Base-by-base conservation (phyloP, 2,888 invertebrate genomes). In the Plemyria rubiginata region DNA sequence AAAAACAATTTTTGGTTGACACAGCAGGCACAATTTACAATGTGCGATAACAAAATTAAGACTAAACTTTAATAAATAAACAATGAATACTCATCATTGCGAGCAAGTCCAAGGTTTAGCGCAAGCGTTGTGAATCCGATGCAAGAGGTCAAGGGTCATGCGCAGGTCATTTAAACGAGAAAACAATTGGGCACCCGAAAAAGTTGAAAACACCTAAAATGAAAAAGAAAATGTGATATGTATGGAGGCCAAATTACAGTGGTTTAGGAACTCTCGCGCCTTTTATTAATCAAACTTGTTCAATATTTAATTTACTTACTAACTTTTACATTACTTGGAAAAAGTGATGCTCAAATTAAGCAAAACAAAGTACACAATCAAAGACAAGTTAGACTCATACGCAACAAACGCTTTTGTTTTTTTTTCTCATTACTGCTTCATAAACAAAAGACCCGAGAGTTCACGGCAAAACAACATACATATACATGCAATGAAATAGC, bases 121-220 rank as follows among this genome's bases (percentile, higher is more conserved):
- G 76, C 75, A 90, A 89, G 91, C 89, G 84, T 86, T 67, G 81
- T 82, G 84, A 78, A 82, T 87, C 88, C 90, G 80, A 74, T 75
- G 84, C 78, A 81, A 83, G 77, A 77, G 61, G 57, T 62, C 68
- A 65, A 70, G 62, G 74, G 73, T 83, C 91, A 90, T 90, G 90
- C 87, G 85, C 84, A 84, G 79, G 84, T 92, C 92, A 93, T 92
- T 93, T 93, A 88, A 92, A 92, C 79, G 93, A 92, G 92, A 93
- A 93, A 87, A 87, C 92, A 85, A 93, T 92, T 85, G 93, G 93
- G 90, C 93, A 93, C 82, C 93, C 93, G 85, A 93, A 93, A 92
- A 93, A 93, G 88, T 89, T 93, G 92, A 93, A 93, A 85, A 93
- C 92, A 93, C 93, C 93, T 92, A 92, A 93, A 93, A 92, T 88